Base-by-base conservation (phyloP, 2,797 vertebrate genomes). In the Cyclopterus lumpus region DNA sequence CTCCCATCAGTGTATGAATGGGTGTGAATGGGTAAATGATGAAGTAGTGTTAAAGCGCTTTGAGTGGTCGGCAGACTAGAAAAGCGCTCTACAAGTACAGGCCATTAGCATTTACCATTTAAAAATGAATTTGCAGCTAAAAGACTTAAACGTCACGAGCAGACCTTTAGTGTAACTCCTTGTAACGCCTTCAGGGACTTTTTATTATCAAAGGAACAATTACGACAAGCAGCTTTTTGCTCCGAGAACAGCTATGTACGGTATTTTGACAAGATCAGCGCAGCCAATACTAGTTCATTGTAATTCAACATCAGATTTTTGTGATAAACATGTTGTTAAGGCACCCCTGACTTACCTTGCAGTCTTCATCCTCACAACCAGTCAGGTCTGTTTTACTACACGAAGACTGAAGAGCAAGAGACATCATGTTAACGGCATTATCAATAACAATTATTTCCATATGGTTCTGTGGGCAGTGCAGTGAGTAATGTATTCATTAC, bases 331-430 rank as follows among this genome's bases (percentile, higher is more conserved):
- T 63, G 11, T 60, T 24, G 5, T 55, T 49, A 42, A 59, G 54
- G 1, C 16, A 32, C 20, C 42, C 55, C 65, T 36, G n/a, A 72
- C 86, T 60, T 81, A 95, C 93, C 92, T 93, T 95, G 70, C 79
- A 95, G 28, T 97, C 97, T 82, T 98, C 97, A 79, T 99, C 97
- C 18, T 98, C 97, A 65, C 94, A 97, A 20, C 93, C 94, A 70
- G 94, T 96, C 83, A 97, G 93, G 83, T 99, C 97, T 61, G 94
- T 91, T 89, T 96, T 96, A 90, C 96, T 97, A 79, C 95, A 96
- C 36, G 96, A 98, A 3, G 95, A 94, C 98, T 99, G 75, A 0
- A 74, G 73, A 71, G 60, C 20, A 73, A 78, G 22, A 79, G 71
- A 61, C 34, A 85, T 63, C 28, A 49, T 8, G 22, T 71, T 5